Percentiles rank a stretch among this genome's conserved stretches.
phyloP scores from a whole-genome alignment of 2,797 vertebrate genomes.

The Acanthopagrus latus region DNA sequence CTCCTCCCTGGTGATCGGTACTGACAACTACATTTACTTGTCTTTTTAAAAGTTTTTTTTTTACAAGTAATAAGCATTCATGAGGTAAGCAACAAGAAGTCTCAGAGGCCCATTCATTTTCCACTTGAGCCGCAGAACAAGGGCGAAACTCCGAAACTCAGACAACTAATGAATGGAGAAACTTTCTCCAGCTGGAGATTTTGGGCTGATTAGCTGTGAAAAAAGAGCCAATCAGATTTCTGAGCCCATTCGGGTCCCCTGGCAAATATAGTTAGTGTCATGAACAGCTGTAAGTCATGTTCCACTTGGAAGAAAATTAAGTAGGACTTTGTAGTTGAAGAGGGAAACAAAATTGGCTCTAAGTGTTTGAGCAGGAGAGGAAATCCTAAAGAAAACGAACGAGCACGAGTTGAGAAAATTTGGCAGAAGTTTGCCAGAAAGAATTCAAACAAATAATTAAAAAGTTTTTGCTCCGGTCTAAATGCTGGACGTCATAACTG shows the following conservation, averaged over 20 bases:
- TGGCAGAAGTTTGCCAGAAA: background rate
- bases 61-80: background rate
- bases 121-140: background rate
- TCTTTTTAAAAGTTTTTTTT: too few species aligned
- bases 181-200: background rate
- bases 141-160: background rate
- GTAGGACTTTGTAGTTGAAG: background rate
- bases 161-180: background rate
- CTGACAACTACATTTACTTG: background rate
- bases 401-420: background rate
- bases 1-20: background rate
- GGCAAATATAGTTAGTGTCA: slow-evolving; percentile 8
- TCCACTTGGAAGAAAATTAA: slow-evolving; percentile 6
- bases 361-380: slow-evolving; percentile 3
- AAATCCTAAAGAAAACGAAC: background rate
- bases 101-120: background rate
- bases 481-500: background rate
- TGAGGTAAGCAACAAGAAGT: background rate
- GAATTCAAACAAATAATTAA: background rate
- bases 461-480: slow-evolving; percentile 1
- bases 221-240: slow-evolving; percentile 15
- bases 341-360: slow-evolving; percentile 23
- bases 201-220: slow-evolving; percentile 2
- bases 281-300: background rate
- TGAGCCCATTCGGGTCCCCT: background rate